Percentiles rank a stretch among this genome's conserved stretches.
phyloP scores from a whole-genome alignment of 2,888 invertebrate genomes.

The Drosophila prostipennis region DNA sequence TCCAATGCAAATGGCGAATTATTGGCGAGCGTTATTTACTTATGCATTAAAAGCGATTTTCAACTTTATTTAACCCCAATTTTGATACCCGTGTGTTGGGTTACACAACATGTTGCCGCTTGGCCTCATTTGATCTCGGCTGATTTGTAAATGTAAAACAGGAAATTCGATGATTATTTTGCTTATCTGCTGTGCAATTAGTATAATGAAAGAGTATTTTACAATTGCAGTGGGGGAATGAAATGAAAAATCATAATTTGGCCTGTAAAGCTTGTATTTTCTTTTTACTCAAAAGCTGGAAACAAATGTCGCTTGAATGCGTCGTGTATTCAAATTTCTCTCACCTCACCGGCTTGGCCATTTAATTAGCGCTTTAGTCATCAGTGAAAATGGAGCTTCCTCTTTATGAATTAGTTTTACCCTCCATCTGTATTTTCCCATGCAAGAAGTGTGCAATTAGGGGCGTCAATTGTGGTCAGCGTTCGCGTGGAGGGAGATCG shows the following conservation, averaged over 20 bases:
- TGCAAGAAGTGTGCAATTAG: conserved; percentile 46
- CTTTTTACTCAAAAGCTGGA: too few relatives aligned
- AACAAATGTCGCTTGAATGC: too few relatives aligned
- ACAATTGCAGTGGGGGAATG: too few relatives aligned
- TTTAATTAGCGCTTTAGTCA: conserved; percentile 9
- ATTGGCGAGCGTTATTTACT: conserved; percentile 30
- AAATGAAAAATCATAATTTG: neutral
- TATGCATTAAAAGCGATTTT: conserved; percentile 30
- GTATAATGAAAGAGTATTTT: neutral
- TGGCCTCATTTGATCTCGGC: conserved; percentile 8
- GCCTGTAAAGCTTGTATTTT: neutral
- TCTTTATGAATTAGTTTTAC: neutral
- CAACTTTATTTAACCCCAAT: conserved; percentile 27
- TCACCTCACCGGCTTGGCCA: neutral
- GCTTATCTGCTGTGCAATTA: neutral
- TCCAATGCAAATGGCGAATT: conserved; percentile 10
- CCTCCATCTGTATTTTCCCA: conserved; percentile 15
- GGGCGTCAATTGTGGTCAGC: conserved; percentile 36
- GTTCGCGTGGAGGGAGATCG: conserved; percentile 11
- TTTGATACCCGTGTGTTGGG: conserved; percentile 6
- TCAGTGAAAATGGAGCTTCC: neutral
- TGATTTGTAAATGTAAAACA: neutral
- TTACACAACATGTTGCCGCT: conserved; percentile 5
- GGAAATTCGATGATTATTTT: neutral
- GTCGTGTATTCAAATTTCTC: neutral